A percentile compares a stretch with the other conserved stretches of the same genome.
Conservation (phyloP, 30 jellyfish, hydroid and myxozoan species). For the Turritopsis dohrnii region DNA sequence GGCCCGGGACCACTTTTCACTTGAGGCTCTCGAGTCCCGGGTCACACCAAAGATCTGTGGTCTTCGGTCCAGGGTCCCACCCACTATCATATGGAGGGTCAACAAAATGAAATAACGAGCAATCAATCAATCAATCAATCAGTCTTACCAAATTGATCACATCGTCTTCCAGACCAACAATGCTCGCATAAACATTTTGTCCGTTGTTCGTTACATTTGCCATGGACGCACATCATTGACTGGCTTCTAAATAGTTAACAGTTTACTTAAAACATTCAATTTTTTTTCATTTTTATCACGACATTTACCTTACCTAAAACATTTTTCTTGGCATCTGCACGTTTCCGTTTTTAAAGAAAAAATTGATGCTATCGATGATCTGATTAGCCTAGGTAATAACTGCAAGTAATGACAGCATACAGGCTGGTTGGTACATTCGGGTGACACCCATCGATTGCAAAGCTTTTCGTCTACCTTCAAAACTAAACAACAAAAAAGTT, state of each 20-base stretch:
- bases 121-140: background rate
- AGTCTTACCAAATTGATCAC: conserved; percentile 4
- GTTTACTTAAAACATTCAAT: background rate
- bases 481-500: background rate
- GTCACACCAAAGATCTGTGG: no score
- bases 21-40: no score
- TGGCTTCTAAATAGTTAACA: background rate
- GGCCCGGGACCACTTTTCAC: no score
- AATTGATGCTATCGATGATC: background rate
- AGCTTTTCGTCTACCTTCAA: no score
- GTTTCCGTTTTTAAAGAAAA: background rate
- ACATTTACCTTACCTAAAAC: background rate
- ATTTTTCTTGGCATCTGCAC: background rate
- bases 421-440: background rate
- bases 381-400: background rate
- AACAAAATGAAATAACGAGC: background rate
- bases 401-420: background rate
- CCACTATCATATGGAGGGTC: no score
- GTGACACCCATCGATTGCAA: background rate
- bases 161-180: conserved; percentile 9
- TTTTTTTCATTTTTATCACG: no score
- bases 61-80: no score
- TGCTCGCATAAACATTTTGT: conserved; percentile 9
- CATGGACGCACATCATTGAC: background rate
- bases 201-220: background rate